Conservation (phyloP, 2,113 vertebrate species). For the Bolborhynchus lineola region DNA sequence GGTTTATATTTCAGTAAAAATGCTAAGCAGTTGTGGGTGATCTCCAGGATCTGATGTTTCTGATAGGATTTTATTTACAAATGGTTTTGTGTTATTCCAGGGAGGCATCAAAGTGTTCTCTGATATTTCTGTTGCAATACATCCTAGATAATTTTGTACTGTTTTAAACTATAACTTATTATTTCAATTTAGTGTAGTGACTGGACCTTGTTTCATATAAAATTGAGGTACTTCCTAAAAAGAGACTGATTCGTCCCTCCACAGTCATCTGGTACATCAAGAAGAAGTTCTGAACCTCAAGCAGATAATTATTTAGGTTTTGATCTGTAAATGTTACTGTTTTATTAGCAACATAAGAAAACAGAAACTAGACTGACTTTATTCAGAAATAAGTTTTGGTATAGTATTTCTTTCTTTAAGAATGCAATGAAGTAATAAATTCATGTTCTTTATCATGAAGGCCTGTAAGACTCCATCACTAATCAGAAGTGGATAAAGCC, state of each 20-base stretch:
- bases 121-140: not conserved
- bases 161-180: not conserved
- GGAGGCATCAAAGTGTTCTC: not conserved
- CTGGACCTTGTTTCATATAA: not conserved
- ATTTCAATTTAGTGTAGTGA: not conserved
- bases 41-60: constrained; percentile 26
- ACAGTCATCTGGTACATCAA: not conserved
- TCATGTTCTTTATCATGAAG: not conserved
- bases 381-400: not conserved
- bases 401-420: not conserved
- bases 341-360: not conserved
- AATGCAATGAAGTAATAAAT: not conserved
- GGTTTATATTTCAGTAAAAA: constrained; percentile 23
- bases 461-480: not conserved
- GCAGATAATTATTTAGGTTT: not conserved
- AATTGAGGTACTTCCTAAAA: not conserved
- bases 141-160: not conserved
- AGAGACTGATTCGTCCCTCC: not conserved
- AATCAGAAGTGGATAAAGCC: not conserved
- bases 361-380: not conserved
- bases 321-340: not conserved
- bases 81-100: constrained; percentile 43
- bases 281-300: not conserved
- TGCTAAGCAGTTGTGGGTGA: constrained; percentile 29
- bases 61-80: constrained; percentile 46